These are phyloP conservation scores for Propsilocerus akamusi DNA, from an alignment of 1,140 invertebrate genomes.

Conservation along the genomic window DNA sequence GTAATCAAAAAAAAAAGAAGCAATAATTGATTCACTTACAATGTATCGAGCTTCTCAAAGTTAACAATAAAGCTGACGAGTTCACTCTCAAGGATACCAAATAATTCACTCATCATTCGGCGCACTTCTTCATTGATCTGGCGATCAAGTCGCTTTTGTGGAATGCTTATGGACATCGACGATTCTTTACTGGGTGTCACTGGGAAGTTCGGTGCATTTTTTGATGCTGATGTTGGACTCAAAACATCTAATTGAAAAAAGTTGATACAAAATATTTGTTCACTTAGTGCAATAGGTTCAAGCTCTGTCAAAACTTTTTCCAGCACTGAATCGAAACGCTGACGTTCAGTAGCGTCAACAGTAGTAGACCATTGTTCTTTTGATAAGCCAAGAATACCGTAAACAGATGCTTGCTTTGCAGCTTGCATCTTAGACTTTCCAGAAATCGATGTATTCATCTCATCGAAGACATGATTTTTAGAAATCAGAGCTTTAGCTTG, in stretches of 20 bases:
- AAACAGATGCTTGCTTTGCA: slow-evolving; percentile 12
- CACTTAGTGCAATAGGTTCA: slow-evolving; percentile 79
- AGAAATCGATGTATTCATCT: slow-evolving; percentile 18
- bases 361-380: slow-evolving; percentile 19
- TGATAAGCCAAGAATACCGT: slow-evolving; percentile 21
- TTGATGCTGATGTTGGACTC: slow-evolving; percentile 28
- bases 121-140: slow-evolving; percentile 60
- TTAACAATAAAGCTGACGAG: slow-evolving; percentile 66
- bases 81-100: slow-evolving; percentile 70
- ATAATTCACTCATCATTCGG: slow-evolving; percentile 73
- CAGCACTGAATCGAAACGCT: slow-evolving; percentile 24
- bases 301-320: slow-evolving; percentile 57
- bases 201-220: slow-evolving; percentile 18
- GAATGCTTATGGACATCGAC: slow-evolving; percentile 14
- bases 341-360: slow-evolving; percentile 18
- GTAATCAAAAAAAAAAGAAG: slow-evolving; percentile 1
- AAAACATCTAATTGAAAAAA: slow-evolving; percentile 77
- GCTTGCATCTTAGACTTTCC: slow-evolving; percentile 13
- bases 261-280: slow-evolving; percentile 87
- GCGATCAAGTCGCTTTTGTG: slow-evolving; percentile 42
- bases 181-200: slow-evolving; percentile 7
- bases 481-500: slow-evolving; percentile 35
- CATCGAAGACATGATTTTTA: slow-evolving; percentile 15
- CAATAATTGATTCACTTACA: slow-evolving; percentile 37
- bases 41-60: slow-evolving; percentile 73